Evolutionary conservation across 2,888 invertebrate species (phyloP).

Genomic region (Scaptomyza tumidula): DNA sequence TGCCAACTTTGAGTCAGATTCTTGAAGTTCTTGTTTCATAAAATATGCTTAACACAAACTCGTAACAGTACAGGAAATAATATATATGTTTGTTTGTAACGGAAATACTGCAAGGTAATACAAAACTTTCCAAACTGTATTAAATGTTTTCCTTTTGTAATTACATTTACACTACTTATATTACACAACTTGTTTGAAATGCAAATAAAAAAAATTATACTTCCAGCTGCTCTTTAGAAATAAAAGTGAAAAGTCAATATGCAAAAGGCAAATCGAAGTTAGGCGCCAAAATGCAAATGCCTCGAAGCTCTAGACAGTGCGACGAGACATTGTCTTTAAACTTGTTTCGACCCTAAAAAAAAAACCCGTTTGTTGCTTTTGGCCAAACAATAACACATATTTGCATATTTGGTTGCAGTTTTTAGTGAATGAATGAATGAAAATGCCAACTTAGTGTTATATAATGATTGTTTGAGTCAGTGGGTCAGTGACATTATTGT

Average conservation of each 20-base stretch:
- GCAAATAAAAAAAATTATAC: conserved; percentile 1
- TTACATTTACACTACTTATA: conserved; percentile 2
- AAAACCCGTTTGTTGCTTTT: conserved; percentile 17
- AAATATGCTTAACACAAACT: background rate
- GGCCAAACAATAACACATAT: conserved; percentile 11
- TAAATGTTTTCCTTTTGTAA: conserved; percentile 6
- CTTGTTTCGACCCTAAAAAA: conserved; percentile 60
- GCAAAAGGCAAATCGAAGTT: conserved; percentile 3
- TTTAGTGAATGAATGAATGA: conserved; percentile 58
- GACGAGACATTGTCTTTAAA: conserved; percentile 55
- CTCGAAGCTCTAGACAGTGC: conserved; percentile 19
- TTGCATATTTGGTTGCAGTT: conserved; percentile 43
- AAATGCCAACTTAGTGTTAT: conserved; percentile 53
- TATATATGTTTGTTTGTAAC: background rate
- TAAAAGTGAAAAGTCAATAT: conserved; percentile 19
- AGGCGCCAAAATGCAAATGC: conserved; percentile 32
- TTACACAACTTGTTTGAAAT: conserved; percentile 13
- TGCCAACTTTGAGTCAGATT: background rate
- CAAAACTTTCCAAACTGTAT: conserved; percentile 1
- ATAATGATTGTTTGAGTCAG: conserved; percentile 68
- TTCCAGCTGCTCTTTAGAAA: background rate
- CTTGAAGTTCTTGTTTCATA: background rate
- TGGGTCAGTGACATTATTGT: conserved; percentile 70
- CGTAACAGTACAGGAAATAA: background rate
- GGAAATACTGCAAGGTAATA: background rate